Evolutionary conservation across 2,113 vertebrate genomes (phyloP), one percentile per base, ranked within the genome.

Genomic region (Podarcis muralis): DNA sequence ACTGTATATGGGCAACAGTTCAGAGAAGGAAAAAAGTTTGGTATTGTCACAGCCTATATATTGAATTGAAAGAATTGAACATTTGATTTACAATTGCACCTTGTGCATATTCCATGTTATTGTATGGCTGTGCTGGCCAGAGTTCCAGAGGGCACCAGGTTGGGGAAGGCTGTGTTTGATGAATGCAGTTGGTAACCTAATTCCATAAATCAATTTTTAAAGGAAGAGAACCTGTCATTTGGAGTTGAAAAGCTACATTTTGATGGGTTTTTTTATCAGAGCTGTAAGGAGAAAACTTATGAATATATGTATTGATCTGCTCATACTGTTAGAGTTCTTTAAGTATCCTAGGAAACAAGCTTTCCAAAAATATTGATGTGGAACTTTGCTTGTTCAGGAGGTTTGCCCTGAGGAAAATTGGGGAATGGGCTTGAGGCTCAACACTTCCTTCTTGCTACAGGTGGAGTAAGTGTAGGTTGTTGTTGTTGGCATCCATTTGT

Each of bases 271-370:
- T 35, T 35, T 93, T 91, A 87, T 88, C 77, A 94, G 91, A 85
- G 62, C 18, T 30, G 25, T 88, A 82, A 91, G 90, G 92, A 53
- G 48, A 92, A 90, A 80, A 92, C 93, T 93, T 43, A 66, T 83
- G 92, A 94, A 87, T 94, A 93, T 94, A 93, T 95, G 93, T 89
- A 92, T 93, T 68, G 88, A 86, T 25, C 68, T 32, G 88, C 93
- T 92, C 75, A 80, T 90, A 81, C 88, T 92, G 91, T 87, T 48
- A 48, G 43, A 48, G 1, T 88, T 93, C 62, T 90, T 93, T 88
- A 94, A 93, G 89, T 91, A 88, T 93, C 86, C 69, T 66, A 93
- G 87, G 79, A 86, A 91, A 5, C 12, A 91, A 25, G 89, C 68
- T 68, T 15, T 90, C 57, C 32, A 82, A 57, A 83, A 84, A 71